phyloP scores from a whole-genome alignment of 1,140 invertebrate species.

The Neoseiulus cucumeris region DNA sequence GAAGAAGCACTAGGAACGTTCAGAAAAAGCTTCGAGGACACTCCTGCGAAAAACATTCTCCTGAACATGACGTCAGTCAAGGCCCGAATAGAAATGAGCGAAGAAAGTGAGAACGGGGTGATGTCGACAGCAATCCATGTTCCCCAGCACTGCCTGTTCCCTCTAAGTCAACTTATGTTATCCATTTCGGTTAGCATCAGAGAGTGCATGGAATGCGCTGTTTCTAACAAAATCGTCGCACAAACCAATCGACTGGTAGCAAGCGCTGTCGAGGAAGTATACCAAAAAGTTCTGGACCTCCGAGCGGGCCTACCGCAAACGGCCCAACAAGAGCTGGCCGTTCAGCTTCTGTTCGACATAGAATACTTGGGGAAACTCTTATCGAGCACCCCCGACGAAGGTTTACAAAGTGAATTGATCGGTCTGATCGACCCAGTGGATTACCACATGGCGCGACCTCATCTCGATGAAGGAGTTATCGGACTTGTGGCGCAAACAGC shows the following conservation, averaged over 20 bases:
- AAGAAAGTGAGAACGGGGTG: neutral
- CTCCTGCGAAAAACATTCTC: neutral
- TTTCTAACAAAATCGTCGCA: neutral
- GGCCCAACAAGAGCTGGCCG: neutral
- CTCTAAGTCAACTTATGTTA: neutral
- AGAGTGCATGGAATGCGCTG: neutral
- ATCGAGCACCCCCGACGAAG: neutral
- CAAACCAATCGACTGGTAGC: neutral
- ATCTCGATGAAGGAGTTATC: neutral
- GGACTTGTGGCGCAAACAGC: neutral
- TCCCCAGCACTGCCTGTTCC: neutral
- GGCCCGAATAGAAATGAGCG: neutral
- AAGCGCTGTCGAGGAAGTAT: neutral
- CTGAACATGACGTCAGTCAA: neutral
- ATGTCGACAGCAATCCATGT: neutral
- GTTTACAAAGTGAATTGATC: neutral
- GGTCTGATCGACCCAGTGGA: neutral
- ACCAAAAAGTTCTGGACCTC: neutral
- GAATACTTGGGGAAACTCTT: neutral
- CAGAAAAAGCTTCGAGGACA: neutral
- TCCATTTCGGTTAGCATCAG: neutral
- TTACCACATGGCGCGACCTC: neutral
- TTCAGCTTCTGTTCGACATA: conserved; percentile 1
- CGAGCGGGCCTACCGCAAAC: neutral
- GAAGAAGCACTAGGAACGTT: neutral